phyloP scores from a whole-genome alignment of 2,888 invertebrate species.

The Dynastes hyllus region DNA sequence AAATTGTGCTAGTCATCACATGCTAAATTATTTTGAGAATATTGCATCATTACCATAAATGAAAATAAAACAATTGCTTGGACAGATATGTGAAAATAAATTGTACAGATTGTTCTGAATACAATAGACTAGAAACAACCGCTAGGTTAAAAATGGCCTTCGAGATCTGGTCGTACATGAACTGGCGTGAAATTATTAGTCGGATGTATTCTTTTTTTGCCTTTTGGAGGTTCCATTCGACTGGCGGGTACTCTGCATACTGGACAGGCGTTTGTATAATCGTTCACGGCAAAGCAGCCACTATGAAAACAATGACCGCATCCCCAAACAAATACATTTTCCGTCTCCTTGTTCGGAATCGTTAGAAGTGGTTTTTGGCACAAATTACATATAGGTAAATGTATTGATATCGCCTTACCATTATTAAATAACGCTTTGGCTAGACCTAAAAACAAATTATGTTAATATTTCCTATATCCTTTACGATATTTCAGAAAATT shows the following conservation, averaged over 20 bases:
- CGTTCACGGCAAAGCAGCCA: conserved; percentile 56
- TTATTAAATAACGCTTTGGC: conserved; percentile 65
- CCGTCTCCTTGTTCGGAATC: conserved; percentile 59
- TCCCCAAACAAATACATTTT: conserved; percentile 65
- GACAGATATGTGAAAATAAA: conserved; percentile 49
- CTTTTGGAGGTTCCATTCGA: conserved; percentile 36
- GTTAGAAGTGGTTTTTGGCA: conserved; percentile 65
- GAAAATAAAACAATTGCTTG: conserved; percentile 9
- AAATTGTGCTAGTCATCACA: too few relatives aligned
- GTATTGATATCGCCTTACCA: conserved; percentile 66
- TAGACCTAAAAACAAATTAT: conserved; percentile 63
- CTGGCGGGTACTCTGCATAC: conserved; percentile 61
- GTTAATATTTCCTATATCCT: too few relatives aligned
- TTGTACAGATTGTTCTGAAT: conserved; percentile 26
- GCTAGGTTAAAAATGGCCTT: conserved; percentile 67
- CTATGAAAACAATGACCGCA: conserved; percentile 69
- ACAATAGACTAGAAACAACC: conserved; percentile 46
- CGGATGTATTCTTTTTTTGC: conserved; percentile 53
- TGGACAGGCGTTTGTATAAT: conserved; percentile 63
- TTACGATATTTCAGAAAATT: too few relatives aligned
- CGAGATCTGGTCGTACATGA: conserved; percentile 65
- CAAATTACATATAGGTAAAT: conserved; percentile 64
- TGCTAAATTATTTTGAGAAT: too few relatives aligned
- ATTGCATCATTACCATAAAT: background rate
- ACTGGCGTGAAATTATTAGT: conserved; percentile 30